Base-by-base conservation (phyloP, 2,888 invertebrate genomes). In the Neoscelio sp. region DNA sequence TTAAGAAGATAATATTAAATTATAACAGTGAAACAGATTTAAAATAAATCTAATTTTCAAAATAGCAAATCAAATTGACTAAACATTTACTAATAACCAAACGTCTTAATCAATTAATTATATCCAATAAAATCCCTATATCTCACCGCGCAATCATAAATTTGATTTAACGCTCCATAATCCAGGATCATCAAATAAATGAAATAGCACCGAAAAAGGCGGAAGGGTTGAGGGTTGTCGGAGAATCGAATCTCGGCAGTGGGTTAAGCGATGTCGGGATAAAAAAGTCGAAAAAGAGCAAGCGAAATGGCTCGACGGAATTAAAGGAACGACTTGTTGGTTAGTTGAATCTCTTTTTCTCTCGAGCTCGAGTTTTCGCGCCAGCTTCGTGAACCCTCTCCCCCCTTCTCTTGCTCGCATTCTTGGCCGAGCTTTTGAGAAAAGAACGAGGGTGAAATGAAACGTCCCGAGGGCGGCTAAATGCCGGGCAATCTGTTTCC, bases 381-480 rank as follows among this genome's bases (percentile, higher is more conserved):
- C 62, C 23, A 48, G 56, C 73, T 70, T 60, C 33, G 48, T 50
- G 35, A 70, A 52, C 65, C 44, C 74, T 44, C 58, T 28, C 28
- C 58, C 67, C 38, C 60, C 52, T 50, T 60, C 42, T n/a, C 4
- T 10, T 17, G 52, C 17, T n/a, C 20, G 46, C 64, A 52, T 50
- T 65, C 73, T 74, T 74, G 50, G 56, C 68, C 46, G 23, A 44
- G 65, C 74, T 58, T 56, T 74, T 50, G 89, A 87, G 87, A 87
- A 90, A 91, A 90, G 87, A 91, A 91, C 88, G 91, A 80, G 81
- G 90, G 91, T 91, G 91, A 91, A 91, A 71, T 71, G 91, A 68
- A 78, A 71, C 71, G 80, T 77, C 78, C 91, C 91, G 91, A 91
- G 90, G 91, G 90, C 90, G 91, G 91, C 90, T 91, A 92, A 87